Conservation (phyloP, 2,888 invertebrate genomes). For the Girardia tigrina region DNA sequence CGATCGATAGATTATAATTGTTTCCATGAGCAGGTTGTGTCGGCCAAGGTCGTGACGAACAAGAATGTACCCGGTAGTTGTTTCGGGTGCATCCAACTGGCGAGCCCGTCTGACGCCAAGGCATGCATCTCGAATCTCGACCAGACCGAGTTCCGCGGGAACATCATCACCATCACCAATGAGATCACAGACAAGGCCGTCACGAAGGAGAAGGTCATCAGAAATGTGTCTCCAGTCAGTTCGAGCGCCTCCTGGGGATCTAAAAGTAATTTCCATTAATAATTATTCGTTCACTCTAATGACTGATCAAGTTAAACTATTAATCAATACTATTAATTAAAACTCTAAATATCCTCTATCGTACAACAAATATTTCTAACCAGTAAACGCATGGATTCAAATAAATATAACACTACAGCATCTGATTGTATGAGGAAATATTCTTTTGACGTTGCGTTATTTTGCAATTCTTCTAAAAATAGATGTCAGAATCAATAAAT, state of each 20-base stretch:
- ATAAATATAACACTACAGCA: too few species aligned
- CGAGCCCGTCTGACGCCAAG: not conserved
- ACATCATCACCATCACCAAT: not conserved
- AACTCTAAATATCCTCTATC: too few species aligned
- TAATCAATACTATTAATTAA: too few species aligned
- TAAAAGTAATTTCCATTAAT: slow-evolving; percentile 15
- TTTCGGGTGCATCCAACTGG: not conserved
- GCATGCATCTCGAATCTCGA: not conserved
- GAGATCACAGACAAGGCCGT: not conserved
- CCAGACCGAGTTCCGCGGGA: not conserved
- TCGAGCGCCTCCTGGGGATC: slow-evolving; percentile 12
- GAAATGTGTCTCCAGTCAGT: slow-evolving; percentile 8
- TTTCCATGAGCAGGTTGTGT: not conserved
- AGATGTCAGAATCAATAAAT: too few species aligned
- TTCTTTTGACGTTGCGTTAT: too few species aligned
- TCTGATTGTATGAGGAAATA: too few species aligned
- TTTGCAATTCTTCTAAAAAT: too few species aligned
- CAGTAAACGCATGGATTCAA: too few species aligned
- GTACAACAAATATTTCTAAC: not conserved
- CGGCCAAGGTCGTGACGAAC: not conserved
- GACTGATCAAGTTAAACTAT: too few species aligned
- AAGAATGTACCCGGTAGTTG: not conserved
- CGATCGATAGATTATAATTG: not conserved
- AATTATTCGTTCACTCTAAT: too few species aligned
- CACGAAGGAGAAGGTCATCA: not conserved